phyloP scores from a whole-genome alignment of 35 echinoderm and acorn worm species.

The Heliocidaris tuberculata region DNA sequence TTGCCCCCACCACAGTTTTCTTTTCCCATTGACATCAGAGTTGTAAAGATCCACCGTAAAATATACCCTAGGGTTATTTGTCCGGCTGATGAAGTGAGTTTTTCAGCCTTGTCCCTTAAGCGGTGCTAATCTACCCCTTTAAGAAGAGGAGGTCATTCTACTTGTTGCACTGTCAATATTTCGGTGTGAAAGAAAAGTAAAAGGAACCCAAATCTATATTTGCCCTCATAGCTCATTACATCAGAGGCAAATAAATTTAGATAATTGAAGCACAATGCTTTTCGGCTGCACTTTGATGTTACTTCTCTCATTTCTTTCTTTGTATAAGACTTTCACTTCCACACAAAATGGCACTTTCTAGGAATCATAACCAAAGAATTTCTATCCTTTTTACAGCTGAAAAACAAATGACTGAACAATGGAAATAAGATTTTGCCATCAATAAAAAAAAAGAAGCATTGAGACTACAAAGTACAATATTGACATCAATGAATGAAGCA shows the following conservation, averaged over 20 bases:
- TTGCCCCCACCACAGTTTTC: neutral
- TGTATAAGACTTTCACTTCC: neutral
- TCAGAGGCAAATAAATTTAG: neutral
- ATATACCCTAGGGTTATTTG: conserved; percentile 6
- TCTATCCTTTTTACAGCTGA: neutral
- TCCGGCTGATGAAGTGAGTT: neutral
- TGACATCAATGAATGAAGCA: too few species aligned
- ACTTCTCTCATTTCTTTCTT: neutral
- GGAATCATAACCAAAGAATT: neutral
- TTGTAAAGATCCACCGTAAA: conserved; percentile 6
- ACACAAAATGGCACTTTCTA: neutral
- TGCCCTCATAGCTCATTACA: neutral
- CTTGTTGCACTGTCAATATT: conserved; percentile 45
- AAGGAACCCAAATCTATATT: neutral
- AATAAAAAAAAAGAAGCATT: too few species aligned
- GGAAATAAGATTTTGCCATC: too few species aligned
- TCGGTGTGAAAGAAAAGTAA: neutral
- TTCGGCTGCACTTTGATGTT: neutral
- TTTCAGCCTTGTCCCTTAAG: neutral
- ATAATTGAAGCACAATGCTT: neutral
- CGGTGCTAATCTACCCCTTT: conserved; percentile 21
- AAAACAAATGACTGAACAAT: neutral
- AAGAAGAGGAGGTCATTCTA: conserved; percentile 33
- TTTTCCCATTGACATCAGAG: neutral
- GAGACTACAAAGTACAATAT: too few species aligned